These are phyloP conservation scores for Ornithoptera alexandrae DNA, from an alignment of 2,888 invertebrate species.

Conservation along the genomic window DNA sequence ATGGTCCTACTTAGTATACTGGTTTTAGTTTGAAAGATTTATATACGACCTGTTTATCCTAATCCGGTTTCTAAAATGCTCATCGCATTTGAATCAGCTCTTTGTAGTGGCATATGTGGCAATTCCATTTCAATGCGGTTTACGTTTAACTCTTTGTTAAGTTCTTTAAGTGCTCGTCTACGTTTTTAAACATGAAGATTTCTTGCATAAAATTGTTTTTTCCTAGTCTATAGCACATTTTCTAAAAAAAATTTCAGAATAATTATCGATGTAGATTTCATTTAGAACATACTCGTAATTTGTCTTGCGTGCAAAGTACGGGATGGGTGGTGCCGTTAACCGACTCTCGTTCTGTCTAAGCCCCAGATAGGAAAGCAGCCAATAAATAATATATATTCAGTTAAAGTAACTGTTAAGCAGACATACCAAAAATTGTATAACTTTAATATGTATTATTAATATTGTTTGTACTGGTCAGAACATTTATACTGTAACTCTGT, in stretches of 20 bases:
- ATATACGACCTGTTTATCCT: slow-evolving; percentile 20
- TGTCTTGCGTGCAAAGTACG: slow-evolving; percentile 8
- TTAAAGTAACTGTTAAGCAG: too few relatives aligned
- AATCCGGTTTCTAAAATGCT: slow-evolving; percentile 28
- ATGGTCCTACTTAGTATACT: slow-evolving; percentile 27
- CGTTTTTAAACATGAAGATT: too few relatives aligned
- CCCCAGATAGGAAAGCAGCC: background rate
- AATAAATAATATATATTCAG: too few relatives aligned
- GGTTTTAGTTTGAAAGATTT: slow-evolving; percentile 24
- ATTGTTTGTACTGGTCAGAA: too few relatives aligned
- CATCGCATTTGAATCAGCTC: slow-evolving; percentile 14
- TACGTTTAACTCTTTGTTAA: background rate
- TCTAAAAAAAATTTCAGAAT: background rate
- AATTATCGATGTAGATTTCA: slow-evolving; percentile 5
- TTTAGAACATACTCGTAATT: slow-evolving; percentile 7
- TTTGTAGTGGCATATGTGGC: slow-evolving; percentile 5
- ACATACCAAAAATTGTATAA: too few relatives aligned
- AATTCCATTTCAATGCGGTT: background rate
- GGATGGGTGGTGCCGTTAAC: slow-evolving; percentile 6
- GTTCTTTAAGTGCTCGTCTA: too few relatives aligned
- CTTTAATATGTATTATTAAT: too few relatives aligned
- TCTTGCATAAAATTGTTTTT: background rate
- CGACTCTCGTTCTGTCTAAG: background rate
- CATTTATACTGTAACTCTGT: too few relatives aligned
- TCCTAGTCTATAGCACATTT: background rate